Base-by-base conservation (phyloP, 2,888 invertebrate genomes). In the Eremobia ochroleuca region DNA sequence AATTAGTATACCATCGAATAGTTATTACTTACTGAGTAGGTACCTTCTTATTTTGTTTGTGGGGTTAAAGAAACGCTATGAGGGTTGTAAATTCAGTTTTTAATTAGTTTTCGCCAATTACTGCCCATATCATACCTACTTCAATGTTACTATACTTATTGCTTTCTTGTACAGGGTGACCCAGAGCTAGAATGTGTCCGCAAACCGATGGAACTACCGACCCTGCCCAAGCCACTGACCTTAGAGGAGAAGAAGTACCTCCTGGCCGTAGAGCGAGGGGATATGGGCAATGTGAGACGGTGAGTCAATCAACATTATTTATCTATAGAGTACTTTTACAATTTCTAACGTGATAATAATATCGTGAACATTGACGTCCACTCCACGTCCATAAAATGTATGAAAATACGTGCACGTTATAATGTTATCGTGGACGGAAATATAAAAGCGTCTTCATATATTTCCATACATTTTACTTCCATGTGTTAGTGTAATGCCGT, bases 211-310 rank as follows among this genome's bases (percentile, higher is more conserved):
- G 96, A 97, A 28, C 95, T 97, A 88, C 97, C 97, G 66, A 97
- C 97, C 84, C 94, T 98, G 84, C 98, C 98, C 1, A 98, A 98
- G 90, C 96, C 98, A 15, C 96, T 99, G 77, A 98, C 97, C 73
- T 93, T 98, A 75, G 98, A 98, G 88, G 99, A 99, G 96, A 99
- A 99, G 96, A 99, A 98, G 92, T 99, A 98, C 93, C 97, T 99
- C 46, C 97, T 99, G 76, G 98, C 99, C 0, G 99, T 99, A 40
- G 99, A 99, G 95, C 97, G 99, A 76, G 99, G 99, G 5, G 99
- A 99, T 94, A 97, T 99, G 93, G 98, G 98, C 25, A 98, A 98
- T 92, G 99, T 99, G 37, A 97, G 98, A 92, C 97, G 98, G 98
- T 98, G 95, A 96, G 94, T 85, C 0, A n/a, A n/a, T 85, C 0